phyloP scores from a whole-genome alignment of 2,888 invertebrate species.

The Oasisia sp. region DNA sequence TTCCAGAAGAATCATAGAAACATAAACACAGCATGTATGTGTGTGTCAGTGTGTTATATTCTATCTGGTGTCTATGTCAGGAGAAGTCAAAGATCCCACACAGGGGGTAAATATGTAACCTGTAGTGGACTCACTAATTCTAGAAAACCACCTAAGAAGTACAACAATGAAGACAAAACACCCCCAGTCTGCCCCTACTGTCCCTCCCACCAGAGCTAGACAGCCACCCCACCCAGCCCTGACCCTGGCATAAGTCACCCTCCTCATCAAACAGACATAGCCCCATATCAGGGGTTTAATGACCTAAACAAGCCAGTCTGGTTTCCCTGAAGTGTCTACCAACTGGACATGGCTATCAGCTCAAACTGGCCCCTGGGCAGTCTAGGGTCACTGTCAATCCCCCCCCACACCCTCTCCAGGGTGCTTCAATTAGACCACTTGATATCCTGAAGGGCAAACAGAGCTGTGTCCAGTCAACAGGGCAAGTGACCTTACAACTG shows the following conservation, averaged over 20 bases:
- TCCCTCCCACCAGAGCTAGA: background rate
- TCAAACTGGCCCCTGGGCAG: background rate
- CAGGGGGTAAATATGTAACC: too few relatives aligned
- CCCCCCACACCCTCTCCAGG: background rate
- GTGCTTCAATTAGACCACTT: constrained; percentile 9
- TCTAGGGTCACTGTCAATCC: background rate
- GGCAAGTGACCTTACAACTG: background rate
- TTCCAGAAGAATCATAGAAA: too few relatives aligned
- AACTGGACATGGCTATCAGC: background rate
- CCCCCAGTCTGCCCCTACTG: background rate
- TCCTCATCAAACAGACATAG: background rate
- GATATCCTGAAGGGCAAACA: background rate
- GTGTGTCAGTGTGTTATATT: too few relatives aligned
- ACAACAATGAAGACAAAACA: background rate
- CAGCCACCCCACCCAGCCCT: background rate
- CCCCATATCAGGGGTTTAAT: background rate
- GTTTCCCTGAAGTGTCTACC: background rate
- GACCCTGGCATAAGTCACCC: background rate
- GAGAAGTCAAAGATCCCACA: too few relatives aligned
- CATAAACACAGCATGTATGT: background rate
- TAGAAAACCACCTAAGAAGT: too few relatives aligned
- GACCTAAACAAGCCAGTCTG: background rate
- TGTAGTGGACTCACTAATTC: too few relatives aligned
- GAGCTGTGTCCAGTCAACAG: background rate
- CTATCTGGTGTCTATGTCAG: too few relatives aligned